A percentile compares a stretch with the other conserved stretches of the same genome.
These are phyloP conservation scores for Spinus pinus DNA, from an alignment of 2,797 vertebrate genomes.

Conservation along the genomic window DNA sequence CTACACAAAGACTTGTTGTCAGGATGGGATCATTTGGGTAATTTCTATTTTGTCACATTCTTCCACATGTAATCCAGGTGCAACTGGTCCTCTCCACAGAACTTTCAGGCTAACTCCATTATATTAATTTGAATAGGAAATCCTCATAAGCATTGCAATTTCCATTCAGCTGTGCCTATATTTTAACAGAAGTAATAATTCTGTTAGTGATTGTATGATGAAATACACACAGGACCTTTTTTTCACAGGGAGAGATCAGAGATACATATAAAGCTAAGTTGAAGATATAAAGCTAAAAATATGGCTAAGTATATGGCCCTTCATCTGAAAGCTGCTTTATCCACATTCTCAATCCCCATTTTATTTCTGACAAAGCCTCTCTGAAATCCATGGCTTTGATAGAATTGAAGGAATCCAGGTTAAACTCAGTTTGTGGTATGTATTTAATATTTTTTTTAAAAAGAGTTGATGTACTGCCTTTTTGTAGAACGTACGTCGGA, in stretches of 20 bases:
- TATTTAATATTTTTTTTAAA: background rate
- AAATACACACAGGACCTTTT: background rate
- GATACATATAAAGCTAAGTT: background rate
- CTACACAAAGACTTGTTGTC: background rate
- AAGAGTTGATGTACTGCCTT: background rate
- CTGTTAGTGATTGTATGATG: background rate
- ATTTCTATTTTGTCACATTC: constrained; percentile 55
- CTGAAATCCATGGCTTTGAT: background rate
- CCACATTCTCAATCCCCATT: background rate
- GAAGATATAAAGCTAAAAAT: background rate
- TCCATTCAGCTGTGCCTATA: background rate
- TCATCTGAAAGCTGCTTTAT: constrained; percentile 19
- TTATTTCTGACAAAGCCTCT: constrained; percentile 34
- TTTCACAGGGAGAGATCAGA: background rate
- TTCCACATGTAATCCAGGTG: constrained; percentile 46
- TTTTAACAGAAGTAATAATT: constrained; percentile 14
- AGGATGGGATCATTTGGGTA: constrained; percentile 19
- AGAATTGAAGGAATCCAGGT: background rate
- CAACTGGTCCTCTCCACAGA: background rate
- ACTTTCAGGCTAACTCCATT: background rate
- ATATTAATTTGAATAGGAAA: constrained; percentile 6
- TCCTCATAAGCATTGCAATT: background rate
- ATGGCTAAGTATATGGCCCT: background rate
- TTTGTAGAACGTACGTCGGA: background rate
- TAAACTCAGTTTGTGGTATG: background rate